Evolutionary conservation across 2,888 invertebrate genomes (phyloP), one percentile per base, ranked within the genome.

Genomic region (Strigamia transsilvanica): DNA sequence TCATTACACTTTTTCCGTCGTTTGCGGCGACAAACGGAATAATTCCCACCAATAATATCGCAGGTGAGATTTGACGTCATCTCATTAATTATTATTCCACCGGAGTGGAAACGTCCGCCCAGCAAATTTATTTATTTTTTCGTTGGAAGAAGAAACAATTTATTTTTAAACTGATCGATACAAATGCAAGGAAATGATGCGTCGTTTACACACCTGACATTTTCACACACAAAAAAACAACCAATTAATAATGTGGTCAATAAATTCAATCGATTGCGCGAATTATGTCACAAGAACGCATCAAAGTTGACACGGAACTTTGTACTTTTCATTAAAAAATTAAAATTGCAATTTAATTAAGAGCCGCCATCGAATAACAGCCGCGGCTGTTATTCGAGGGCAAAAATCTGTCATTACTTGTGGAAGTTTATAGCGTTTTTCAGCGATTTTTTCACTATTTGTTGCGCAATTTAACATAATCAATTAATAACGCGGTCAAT

Each of bases 121-220:
- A 66, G 18, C n/a, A 2, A 46, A 46, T 46, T 46, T n/a, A 46
- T 46, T 46, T 46, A n/a, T 46, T 46, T 46, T 46, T 46, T 46
- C 15, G 4, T 46, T 6, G 61, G 12, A 61, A 9, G n/a, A n/a
- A 61, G 61, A 61, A 61, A 61, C 9, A n/a, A n/a, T 18, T 66
- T 66, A 66, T 66, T 66, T 66, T 61, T 61, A 61, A 61, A 13
- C 12, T 61, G 61, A 61, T 61, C 61, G 61, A 61, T 61, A 61
- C 9, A 2, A n/a, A 61, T 7, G 12, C 61, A 61, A 5, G 61
- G 2, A 61, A 61, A 61, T 61, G 61, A 15, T 61, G 21, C 61
- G 5, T n/a, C n/a, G n/a, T n/a, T n/a, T 7, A 61, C n/a, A n/a
- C 61, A 61, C 61, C 61, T 61, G 61, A 61, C 61, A 61, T 27